A percentile compares a stretch with the other conserved stretches of the same genome.
Conservation (phyloP, 2,888 invertebrate genomes). For the Nomada hirtipes region DNA sequence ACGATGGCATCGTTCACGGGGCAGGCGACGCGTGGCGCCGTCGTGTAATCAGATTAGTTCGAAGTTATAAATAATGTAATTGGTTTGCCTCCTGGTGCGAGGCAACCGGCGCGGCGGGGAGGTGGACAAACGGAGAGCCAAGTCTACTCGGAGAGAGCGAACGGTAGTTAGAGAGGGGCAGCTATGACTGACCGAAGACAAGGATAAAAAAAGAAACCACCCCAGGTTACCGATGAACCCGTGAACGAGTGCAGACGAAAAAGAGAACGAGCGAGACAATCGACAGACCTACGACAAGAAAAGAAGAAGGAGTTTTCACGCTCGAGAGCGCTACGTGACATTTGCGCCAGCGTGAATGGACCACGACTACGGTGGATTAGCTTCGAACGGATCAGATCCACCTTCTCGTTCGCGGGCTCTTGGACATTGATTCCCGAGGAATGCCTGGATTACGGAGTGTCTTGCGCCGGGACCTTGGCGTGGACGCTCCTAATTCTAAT, state of each 20-base stretch:
- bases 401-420: background rate
- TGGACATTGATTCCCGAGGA: slow-evolving; percentile 20
- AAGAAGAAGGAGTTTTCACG: slow-evolving; percentile 1
- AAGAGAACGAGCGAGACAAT: background rate
- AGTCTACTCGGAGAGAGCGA: slow-evolving; percentile 21
- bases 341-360: slow-evolving; percentile 2
- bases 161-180: background rate
- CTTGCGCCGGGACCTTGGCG: background rate
- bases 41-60: slow-evolving; percentile 73
- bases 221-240: slow-evolving; percentile 19
- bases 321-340: slow-evolving; percentile 18
- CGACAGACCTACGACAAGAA: no score
- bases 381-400: slow-evolving; percentile 9
- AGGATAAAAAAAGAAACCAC: slow-evolving; percentile 54
- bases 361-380: slow-evolving; percentile 17
- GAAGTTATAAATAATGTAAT: slow-evolving; percentile 76
- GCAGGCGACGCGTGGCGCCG: slow-evolving; percentile 68
- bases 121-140: slow-evolving; percentile 24
- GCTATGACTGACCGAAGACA: slow-evolving; percentile 34
- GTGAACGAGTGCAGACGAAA: background rate
- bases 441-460: slow-evolving; percentile 34
- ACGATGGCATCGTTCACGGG: slow-evolving; percentile 65
- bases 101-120: slow-evolving; percentile 25
- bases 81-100: slow-evolving; percentile 70
- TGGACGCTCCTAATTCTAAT: no score